These are phyloP conservation scores for Loris lydekkerianus DNA, from an alignment of 2,797 vertebrate species.

Conservation along the genomic window DNA sequence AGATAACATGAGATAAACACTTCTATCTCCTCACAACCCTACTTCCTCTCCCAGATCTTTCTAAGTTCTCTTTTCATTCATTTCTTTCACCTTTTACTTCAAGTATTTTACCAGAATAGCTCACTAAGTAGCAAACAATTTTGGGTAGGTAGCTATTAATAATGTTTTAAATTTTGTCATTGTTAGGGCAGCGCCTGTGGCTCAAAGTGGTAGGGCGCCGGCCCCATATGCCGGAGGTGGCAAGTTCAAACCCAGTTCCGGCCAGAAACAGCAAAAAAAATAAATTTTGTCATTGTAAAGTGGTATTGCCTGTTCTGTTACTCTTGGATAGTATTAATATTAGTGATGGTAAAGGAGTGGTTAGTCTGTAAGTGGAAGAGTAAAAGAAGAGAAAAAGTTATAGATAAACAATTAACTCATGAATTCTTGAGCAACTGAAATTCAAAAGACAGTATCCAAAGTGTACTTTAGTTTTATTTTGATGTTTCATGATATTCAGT, in stretches of 20 bases:
- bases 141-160: constrained; percentile 15
- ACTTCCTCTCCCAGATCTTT: background rate
- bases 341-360: background rate
- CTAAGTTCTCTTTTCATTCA: background rate
- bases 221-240: too few species aligned
- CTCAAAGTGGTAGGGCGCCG: background rate
- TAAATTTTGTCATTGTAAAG: background rate
- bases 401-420: constrained; percentile 22
- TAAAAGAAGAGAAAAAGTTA: background rate
- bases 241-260: too few species aligned
- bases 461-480: constrained; percentile 46
- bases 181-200: background rate
- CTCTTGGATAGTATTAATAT: background rate
- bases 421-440: background rate
- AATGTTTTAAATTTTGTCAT: background rate
- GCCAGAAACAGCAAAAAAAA: too few species aligned
- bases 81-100: constrained; percentile 9
- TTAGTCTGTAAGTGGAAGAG: background rate
- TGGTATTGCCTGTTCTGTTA: background rate
- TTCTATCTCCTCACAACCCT: background rate
- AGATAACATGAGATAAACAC: background rate
- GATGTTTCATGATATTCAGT: constrained; percentile 20
- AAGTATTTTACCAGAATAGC: background rate
- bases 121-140: constrained; percentile 7
- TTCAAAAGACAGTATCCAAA: constrained; percentile 3